Evolutionary conservation across 2,797 vertebrate species (phyloP).

Genomic region (Sebastes dallii): DNA sequence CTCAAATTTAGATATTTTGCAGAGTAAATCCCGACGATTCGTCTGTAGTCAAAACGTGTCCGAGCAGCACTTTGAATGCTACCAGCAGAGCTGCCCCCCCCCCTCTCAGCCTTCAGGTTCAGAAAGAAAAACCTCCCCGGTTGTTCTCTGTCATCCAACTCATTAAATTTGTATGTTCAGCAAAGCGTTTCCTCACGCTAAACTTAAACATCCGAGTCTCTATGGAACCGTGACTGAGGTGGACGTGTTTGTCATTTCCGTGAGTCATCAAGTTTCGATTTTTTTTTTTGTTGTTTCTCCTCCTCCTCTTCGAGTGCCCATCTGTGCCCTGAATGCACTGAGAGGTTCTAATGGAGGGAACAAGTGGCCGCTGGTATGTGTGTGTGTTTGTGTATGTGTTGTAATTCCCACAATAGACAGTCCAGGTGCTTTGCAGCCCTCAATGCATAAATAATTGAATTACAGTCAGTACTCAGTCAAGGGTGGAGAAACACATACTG

Average conservation of each 20-base stretch:
- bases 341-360: constrained; percentile 42
- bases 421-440: constrained; percentile 9
- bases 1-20: rapidly evolving
- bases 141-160: constrained; percentile 24
- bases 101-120: constrained; percentile 12
- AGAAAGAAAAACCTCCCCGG: not conserved
- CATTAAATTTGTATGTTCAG: constrained; percentile 58
- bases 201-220: constrained; percentile 41
- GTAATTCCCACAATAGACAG: constrained; percentile 1
- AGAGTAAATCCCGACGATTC: not conserved
- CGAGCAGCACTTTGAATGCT: not conserved
- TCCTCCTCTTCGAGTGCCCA: constrained; percentile 30
- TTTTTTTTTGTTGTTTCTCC: not conserved
- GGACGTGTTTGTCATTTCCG: constrained; percentile 42
- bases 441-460: constrained; percentile 38
- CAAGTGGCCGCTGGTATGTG: constrained; percentile 25
- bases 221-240: constrained; percentile 3
- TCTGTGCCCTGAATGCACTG: constrained; percentile 37
- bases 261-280: constrained; percentile 41
- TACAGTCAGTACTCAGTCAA: not conserved
- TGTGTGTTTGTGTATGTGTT: not conserved
- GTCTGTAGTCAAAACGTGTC: not conserved
- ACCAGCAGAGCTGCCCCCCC: not conserved
- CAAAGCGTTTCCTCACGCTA: constrained; percentile 44
- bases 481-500: not conserved